Percentiles rank a stretch among this genome's conserved stretches.
Evolutionary conservation across 1,140 invertebrate species (phyloP).

Genomic region (Drosophila navojoa): DNA sequence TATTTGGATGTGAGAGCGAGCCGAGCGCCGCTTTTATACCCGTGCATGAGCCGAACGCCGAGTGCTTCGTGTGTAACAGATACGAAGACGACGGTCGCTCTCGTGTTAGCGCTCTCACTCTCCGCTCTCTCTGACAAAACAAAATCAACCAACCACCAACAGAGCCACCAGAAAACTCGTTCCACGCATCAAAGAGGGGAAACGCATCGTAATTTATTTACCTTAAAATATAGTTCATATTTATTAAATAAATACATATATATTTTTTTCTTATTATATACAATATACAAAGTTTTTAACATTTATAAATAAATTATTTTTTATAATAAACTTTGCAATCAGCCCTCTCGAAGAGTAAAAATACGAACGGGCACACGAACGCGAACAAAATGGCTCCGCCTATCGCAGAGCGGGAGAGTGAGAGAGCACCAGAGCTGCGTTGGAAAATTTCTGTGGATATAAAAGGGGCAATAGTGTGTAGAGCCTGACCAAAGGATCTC

Average conservation of each 20-base stretch:
- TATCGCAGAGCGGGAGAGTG: constrained; percentile 41
- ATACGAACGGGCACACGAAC: constrained; percentile 22
- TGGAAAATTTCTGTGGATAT: constrained; percentile 20
- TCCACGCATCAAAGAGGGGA: constrained; percentile 31
- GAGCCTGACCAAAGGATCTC: constrained; percentile 22
- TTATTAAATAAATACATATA: too few species aligned
- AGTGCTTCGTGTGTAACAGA: constrained; percentile 18
- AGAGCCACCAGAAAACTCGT: constrained; percentile 30
- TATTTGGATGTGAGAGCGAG: constrained; percentile 40
- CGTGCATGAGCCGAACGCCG: constrained; percentile 19
- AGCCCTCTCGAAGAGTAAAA: constrained; percentile 14
- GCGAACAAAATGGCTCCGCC: constrained; percentile 39
- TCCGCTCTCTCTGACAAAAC: constrained; percentile 1
- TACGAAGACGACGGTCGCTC: constrained; percentile 9
- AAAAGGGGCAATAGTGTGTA: constrained; percentile 28
- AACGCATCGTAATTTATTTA: constrained; percentile 4
- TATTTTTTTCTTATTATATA: neutral
- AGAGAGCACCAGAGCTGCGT: constrained; percentile 9
- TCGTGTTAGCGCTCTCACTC: constrained; percentile 8
- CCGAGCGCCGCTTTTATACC: constrained; percentile 37
- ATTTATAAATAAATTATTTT: neutral
- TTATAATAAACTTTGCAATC: constrained; percentile 4
- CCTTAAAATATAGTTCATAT: neutral
- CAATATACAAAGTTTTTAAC: neutral
- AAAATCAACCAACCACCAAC: constrained; percentile 26